A percentile compares a stretch with the other conserved stretches of the same genome.
Evolutionary conservation across 2,113 vertebrate species (phyloP).

Genomic region (Meriones unguiculatus): DNA sequence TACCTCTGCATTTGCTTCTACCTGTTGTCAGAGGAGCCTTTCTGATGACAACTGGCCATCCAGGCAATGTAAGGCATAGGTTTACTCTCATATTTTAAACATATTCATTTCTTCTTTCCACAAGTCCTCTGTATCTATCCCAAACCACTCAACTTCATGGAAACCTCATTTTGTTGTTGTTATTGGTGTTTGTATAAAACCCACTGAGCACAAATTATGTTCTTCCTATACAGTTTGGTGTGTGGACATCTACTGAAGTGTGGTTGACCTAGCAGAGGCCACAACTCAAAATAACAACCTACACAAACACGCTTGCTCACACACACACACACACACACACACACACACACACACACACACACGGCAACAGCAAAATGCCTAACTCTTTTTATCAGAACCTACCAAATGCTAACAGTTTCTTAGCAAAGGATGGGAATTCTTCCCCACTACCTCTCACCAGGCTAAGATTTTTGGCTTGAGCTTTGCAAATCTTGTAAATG

Average conservation of each 20-base stretch:
- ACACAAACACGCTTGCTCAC: no score
- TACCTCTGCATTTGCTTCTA: accelerated
- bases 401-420: neutral
- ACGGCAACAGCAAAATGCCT: neutral
- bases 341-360: no score
- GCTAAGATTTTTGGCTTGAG: neutral
- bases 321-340: no score
- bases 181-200: neutral
- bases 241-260: neutral
- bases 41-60: neutral
- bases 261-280: neutral
- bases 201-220: neutral
- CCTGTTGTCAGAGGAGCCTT: neutral
- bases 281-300: neutral
- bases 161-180: neutral
- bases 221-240: neutral
- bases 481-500: neutral
- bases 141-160: neutral
- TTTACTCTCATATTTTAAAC: neutral
- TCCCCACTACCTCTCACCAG: neutral
- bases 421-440: neutral
- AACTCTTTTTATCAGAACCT: neutral
- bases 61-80: neutral
- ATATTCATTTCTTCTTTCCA: neutral
- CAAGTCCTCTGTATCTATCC: neutral